Evolutionary conservation across 1,140 invertebrate genomes (phyloP), one percentile per base, ranked within the genome.

Genomic region (Probaryconus sp.): DNA sequence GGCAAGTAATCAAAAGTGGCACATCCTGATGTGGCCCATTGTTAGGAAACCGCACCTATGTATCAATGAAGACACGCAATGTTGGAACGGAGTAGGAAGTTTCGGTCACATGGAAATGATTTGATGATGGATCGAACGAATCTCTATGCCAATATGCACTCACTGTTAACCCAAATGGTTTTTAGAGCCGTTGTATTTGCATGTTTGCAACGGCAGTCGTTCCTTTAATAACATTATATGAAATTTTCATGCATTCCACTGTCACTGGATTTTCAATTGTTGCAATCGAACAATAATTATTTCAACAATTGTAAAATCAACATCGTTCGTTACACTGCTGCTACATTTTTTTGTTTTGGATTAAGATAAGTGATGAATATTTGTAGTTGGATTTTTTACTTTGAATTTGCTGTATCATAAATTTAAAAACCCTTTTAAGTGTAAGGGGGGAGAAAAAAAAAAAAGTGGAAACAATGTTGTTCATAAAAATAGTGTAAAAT

Each of bases 101-200:
- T 76, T 70, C 72, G 61, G 65, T 76, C 72, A 51, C 58, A 69
- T 70, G 61, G 67, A 76, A 76, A 70, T 67, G 65, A 76, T 67
- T 76, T 61, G 60, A 76, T 71, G 65, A 76, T 70, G 61, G 67
- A 76, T 76, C 42, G 72, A 38, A 40, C 51, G 33, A 47, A 70
- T 67, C 55, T 63, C 70, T 67, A 30, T 56, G 63, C 42, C 63
- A 74, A 68, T 74, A 68, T 74, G 70, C 63, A 58, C 63, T 60
- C 45, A 26, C 37, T 26, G 60, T 61, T 45, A 73, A 60, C 31
- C 69, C 43, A 55, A 73, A 60, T 64, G 51, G 35, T 64, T 58
- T 53, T 10, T 24, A 64, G 26, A 50, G 53, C 30, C 17, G 20
- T 38, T 40, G 17, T 28, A 33, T 56, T 64, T 64, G 50, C 64